phyloP scores from a whole-genome alignment of 2,888 invertebrate genomes.

The Disparrhopalites patrizii region DNA sequence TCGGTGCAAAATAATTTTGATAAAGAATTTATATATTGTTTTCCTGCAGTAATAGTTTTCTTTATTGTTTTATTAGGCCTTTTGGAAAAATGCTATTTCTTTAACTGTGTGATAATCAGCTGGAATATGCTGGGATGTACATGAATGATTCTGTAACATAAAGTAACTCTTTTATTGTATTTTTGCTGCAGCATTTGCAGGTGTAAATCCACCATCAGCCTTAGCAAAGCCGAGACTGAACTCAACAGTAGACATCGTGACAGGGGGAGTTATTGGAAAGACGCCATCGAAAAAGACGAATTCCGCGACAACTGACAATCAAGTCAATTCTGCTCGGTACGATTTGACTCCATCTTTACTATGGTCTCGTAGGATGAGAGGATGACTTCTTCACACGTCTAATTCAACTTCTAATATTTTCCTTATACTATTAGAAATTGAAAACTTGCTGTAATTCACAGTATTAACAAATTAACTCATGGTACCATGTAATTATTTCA shows the following conservation, averaged over 20 bases:
- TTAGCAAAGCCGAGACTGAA: conserved; percentile 45
- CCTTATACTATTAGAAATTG: neutral
- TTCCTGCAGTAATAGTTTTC: no score
- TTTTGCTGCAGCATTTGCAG: conserved; percentile 25
- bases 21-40: no score
- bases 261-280: conserved; percentile 34
- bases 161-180: no score
- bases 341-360: neutral
- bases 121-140: no score
- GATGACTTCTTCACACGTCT: neutral
- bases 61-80: no score
- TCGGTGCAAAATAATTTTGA: no score
- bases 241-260: conserved; percentile 31
- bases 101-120: no score
- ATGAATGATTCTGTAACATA: no score
- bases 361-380: neutral
- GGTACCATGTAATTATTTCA: no score
- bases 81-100: no score
- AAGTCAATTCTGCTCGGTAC: conserved; percentile 32
- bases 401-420: neutral
- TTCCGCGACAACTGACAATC: conserved; percentile 40
- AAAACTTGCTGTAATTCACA: no score
- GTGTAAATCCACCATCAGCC: conserved; percentile 20
- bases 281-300: conserved; percentile 36
- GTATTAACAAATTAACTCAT: no score